Conservation (phyloP, 2,797 vertebrate species). For the Pseudomugil gertrudae region DNA sequence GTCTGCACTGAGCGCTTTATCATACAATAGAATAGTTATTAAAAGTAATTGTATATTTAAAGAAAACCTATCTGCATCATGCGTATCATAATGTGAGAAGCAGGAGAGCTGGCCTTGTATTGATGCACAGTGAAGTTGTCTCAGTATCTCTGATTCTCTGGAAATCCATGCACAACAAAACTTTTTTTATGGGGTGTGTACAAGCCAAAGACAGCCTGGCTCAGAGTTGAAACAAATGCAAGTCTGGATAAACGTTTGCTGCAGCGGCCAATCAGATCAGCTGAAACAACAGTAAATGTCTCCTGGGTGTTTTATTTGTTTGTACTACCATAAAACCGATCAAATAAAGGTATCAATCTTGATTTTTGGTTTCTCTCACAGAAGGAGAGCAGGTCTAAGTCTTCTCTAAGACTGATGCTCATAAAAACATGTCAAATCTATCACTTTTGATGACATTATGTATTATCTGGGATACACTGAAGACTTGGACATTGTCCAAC, state of each 20-base stretch:
- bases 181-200: slow-evolving; percentile 22
- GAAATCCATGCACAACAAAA: slow-evolving; percentile 17
- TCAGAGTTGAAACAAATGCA: slow-evolving; percentile 11
- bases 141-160: slow-evolving; percentile 10
- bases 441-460: slow-evolving; percentile 20
- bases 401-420: slow-evolving; percentile 6
- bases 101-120: slow-evolving; percentile 6
- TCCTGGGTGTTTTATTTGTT: slow-evolving; percentile 40
- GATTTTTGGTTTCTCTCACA: slow-evolving; percentile 22
- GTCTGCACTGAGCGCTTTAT: not conserved
- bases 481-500: slow-evolving; percentile 6
- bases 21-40: not conserved
- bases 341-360: slow-evolving; percentile 43
- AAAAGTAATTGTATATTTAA: not conserved
- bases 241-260: slow-evolving; percentile 22
- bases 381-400: slow-evolving; percentile 10
- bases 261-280: slow-evolving; percentile 39
- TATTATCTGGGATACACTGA: slow-evolving; percentile 7
- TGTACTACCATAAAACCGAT: slow-evolving; percentile 33
- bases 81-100: slow-evolving; percentile 5
- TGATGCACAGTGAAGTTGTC: slow-evolving; percentile 21
- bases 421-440: slow-evolving; percentile 27
- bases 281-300: slow-evolving; percentile 36
- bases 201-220: slow-evolving; percentile 19
- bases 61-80: not conserved